Percentiles rank a stretch among this genome's conserved stretches.
These are phyloP conservation scores for Cactoblastis cactorum DNA, from an alignment of 2,888 invertebrate species.

Conservation along the genomic window DNA sequence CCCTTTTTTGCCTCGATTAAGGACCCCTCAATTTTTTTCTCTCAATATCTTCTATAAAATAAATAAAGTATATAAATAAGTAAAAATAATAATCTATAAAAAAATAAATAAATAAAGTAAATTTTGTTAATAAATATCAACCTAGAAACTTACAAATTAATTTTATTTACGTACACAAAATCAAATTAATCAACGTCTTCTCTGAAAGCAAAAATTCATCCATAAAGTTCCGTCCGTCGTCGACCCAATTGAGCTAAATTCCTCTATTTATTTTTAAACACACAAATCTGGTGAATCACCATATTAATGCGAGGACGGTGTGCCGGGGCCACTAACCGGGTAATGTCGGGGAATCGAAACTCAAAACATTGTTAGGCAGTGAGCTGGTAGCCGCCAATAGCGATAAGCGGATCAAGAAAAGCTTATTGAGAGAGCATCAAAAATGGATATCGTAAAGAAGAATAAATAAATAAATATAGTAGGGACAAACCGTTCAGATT, in stretches of 20 bases:
- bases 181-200: slow-evolving; percentile 1
- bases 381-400: not conserved
- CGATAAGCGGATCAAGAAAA: not conserved
- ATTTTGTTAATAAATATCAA: no score
- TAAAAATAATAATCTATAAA: no score
- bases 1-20: no score
- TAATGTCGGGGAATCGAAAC: slow-evolving; percentile 25
- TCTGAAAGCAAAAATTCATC: not conserved
- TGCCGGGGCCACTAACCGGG: slow-evolving; percentile 27
- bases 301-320: slow-evolving; percentile 24
- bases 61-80: no score
- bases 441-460: no score
- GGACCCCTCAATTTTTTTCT: no score
- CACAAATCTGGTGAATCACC: slow-evolving; percentile 35
- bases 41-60: no score
- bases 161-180: not conserved
- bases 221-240: slow-evolving; percentile 10
- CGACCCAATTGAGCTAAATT: slow-evolving; percentile 29
- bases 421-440: no score
- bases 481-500: no score
- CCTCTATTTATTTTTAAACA: slow-evolving; percentile 28
- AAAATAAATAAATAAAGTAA: not conserved
- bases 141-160: not conserved
- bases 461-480: no score
- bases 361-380: slow-evolving; percentile 2